Percentiles rank a stretch among this genome's conserved stretches.
Evolutionary conservation across 2,113 vertebrate species (phyloP).

Genomic region (Paramisgurnus dabryanus): DNA sequence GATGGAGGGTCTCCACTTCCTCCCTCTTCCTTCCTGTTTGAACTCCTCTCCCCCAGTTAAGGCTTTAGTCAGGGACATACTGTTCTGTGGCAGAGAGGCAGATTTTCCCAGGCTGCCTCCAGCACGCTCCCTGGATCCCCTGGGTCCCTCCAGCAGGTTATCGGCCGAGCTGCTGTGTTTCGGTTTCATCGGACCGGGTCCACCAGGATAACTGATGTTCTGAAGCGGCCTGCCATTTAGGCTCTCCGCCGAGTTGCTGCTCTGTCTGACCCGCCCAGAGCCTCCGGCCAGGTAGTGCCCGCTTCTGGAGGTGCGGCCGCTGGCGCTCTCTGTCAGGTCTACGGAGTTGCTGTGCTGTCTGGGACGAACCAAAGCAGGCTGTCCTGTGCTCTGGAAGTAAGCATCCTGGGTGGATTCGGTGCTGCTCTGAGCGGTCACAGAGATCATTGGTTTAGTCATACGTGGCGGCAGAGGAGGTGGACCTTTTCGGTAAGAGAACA

Average conservation of each 20-base stretch:
- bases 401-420: constrained; percentile 94
- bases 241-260: constrained; percentile 78
- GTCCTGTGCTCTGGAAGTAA: constrained; percentile 82
- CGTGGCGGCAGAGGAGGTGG: constrained; percentile 94
- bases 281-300: constrained; percentile 66
- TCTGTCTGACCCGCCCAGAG: constrained; percentile 61
- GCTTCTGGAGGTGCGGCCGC: constrained; percentile 65
- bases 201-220: constrained; percentile 69
- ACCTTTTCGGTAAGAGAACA: constrained; percentile 96
- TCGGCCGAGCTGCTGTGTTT: constrained; percentile 80
- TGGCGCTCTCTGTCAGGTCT: constrained; percentile 80
- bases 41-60: constrained; percentile 80
- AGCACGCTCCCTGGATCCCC: constrained; percentile 65
- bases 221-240: constrained; percentile 65
- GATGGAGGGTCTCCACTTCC: constrained; percentile 95
- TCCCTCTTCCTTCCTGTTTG: constrained; percentile 82
- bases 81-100: constrained; percentile 74
- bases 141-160: constrained; percentile 73
- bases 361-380: constrained; percentile 69
- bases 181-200: constrained; percentile 66
- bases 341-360: constrained; percentile 91
- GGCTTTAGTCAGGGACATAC: constrained; percentile 83
- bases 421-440: constrained; percentile 96
- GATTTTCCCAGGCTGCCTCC: constrained; percentile 76
- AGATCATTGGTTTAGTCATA: constrained; percentile 95